Conservation (phyloP, 2,888 invertebrate genomes). For the Saturnia pavonia region DNA sequence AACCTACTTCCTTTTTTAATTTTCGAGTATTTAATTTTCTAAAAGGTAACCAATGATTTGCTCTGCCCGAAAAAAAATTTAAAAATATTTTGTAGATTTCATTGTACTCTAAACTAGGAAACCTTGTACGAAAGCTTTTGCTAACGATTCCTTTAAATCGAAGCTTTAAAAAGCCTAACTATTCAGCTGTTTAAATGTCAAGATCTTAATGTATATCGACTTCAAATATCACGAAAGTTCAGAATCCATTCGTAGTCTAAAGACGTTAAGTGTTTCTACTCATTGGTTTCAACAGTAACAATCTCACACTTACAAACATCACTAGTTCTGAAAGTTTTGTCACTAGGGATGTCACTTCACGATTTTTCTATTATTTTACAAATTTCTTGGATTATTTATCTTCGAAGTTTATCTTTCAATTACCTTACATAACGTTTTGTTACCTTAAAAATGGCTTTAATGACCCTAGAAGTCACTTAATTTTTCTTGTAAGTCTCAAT, state of each 20-base stretch:
- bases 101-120: background rate
- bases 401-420: too few relatives aligned
- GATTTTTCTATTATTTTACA: too few relatives aligned
- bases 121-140: background rate
- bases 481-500: too few relatives aligned
- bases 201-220: slow-evolving; percentile 2
- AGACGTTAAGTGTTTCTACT: background rate
- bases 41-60: too few relatives aligned
- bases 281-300: background rate
- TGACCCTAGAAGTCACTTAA: too few relatives aligned
- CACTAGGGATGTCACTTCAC: background rate
- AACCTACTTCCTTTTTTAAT: too few relatives aligned
- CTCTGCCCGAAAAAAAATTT: too few relatives aligned
- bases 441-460: too few relatives aligned
- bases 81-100: background rate
- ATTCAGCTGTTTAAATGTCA: background rate
- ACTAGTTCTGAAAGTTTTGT: slow-evolving; percentile 1
- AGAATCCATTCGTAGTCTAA: background rate
- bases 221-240: background rate
- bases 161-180: background rate
- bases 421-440: too few relatives aligned
- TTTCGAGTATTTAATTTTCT: too few relatives aligned
- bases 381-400: too few relatives aligned
- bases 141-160: background rate
- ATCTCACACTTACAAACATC: background rate